Evolutionary conservation across 1,140 invertebrate species (phyloP).

Genomic region (Brachionus rubens): DNA sequence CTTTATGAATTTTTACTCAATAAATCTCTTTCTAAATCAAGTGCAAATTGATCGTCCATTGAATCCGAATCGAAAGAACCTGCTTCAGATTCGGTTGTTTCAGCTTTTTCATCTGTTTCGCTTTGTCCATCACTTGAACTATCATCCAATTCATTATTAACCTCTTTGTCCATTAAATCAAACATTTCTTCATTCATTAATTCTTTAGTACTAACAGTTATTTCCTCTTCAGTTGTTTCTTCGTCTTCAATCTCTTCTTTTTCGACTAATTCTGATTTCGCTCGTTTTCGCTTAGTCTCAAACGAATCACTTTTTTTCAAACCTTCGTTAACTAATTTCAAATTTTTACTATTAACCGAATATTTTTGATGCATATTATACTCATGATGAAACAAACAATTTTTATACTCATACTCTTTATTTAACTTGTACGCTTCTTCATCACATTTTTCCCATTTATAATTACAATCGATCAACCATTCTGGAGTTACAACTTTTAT

Average conservation of each 20-base stretch:
- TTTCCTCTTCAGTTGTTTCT: neutral
- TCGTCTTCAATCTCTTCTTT: neutral
- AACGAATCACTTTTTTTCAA: neutral
- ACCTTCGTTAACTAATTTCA: neutral
- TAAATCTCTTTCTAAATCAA: conserved; percentile 29
- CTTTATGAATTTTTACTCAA: conserved; percentile 9
- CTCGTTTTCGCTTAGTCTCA: neutral
- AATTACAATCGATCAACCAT: conserved; percentile 46
- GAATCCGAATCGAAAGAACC: conserved; percentile 4
- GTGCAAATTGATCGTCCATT: conserved; percentile 5
- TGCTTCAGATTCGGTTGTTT: neutral
- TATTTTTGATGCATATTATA: conserved; percentile 46
- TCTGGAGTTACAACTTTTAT: conserved; percentile 45
- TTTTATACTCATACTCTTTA: conserved; percentile 43
- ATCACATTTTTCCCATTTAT: conserved; percentile 20
- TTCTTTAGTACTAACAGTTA: neutral
- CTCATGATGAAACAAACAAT: conserved; percentile 42
- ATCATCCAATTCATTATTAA: conserved; percentile 24
- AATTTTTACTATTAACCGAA: conserved; percentile 1
- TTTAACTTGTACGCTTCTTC: conserved; percentile 41
- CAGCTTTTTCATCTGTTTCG: neutral
- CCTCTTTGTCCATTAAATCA: conserved; percentile 31
- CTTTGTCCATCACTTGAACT: neutral
- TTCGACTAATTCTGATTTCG: neutral
- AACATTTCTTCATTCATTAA: conserved; percentile 22